Evolutionary conservation across 2,113 vertebrate genomes (phyloP).

Genomic region (Clarias gariepinus): DNA sequence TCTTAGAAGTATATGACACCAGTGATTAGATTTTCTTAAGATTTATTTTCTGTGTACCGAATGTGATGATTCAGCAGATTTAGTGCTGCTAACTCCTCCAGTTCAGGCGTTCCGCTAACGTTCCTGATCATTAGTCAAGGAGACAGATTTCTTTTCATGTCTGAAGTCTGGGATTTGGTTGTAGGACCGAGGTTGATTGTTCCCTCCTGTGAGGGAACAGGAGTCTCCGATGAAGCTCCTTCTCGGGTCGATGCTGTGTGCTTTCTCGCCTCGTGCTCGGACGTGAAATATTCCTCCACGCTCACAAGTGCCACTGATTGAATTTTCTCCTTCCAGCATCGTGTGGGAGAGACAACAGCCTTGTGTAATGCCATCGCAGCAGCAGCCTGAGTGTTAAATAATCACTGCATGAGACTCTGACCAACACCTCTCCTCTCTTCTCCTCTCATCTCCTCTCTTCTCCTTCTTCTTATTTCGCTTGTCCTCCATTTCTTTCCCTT

Average conservation of each 20-base stretch:
- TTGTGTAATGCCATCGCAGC: neutral
- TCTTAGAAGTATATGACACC: neutral
- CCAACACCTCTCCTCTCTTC: neutral
- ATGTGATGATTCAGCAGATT: neutral
- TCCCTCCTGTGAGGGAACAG: neutral
- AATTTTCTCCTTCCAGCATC: neutral
- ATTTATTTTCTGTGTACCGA: neutral
- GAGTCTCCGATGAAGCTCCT: neutral
- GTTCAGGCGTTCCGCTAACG: neutral
- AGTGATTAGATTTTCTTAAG: neutral
- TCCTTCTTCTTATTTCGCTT: neutral
- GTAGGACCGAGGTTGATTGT: neutral
- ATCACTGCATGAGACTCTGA: neutral
- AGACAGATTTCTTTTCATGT: neutral
- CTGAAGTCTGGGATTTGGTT: neutral
- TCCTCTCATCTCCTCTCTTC: neutral
- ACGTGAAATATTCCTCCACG: neutral
- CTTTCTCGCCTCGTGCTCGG: neutral
- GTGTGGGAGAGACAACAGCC: neutral
- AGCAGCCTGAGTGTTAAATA: neutral
- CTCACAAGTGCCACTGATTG: neutral
- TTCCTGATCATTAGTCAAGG: neutral
- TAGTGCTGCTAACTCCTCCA: constrained; percentile 7
- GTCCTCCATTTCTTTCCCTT: no score
- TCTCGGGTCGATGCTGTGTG: neutral